Evolutionary conservation across 2,113 vertebrate species (phyloP).

Genomic region (Machaerirhynchus nigripectus): DNA sequence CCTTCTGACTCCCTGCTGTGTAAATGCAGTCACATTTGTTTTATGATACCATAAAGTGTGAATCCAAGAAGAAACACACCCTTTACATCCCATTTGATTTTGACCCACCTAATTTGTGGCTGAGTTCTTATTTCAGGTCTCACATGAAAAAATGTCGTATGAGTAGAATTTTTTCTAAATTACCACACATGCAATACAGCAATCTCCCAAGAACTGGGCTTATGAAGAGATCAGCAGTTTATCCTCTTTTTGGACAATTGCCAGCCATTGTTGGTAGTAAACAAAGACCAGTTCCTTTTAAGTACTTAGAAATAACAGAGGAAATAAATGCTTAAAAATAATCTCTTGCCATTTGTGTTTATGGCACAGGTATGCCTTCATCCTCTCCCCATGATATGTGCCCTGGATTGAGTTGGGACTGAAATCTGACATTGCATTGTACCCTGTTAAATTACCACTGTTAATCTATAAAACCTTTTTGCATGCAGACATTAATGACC

Average conservation of each 20-base stretch:
- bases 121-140: not conserved
- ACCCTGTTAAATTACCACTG: not conserved
- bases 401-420: not conserved
- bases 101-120: not conserved
- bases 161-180: not conserved
- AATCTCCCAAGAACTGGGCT: not conserved
- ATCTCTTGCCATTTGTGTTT: not conserved
- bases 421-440: not conserved
- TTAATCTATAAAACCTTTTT: not conserved
- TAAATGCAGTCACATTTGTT: not conserved
- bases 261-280: not conserved
- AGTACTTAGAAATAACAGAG: not conserved
- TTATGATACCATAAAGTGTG: not conserved
- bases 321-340: not conserved
- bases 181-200: not conserved
- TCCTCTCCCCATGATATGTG: not conserved
- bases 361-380: not conserved
- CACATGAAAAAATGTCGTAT: not conserved
- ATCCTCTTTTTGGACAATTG: not conserved
- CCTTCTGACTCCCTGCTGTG: not conserved
- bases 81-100: not conserved
- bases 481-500: not conserved
- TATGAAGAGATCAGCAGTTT: not conserved
- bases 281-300: not conserved
- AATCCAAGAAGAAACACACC: not conserved